Evolutionary conservation across 2,113 vertebrate species (phyloP).

Genomic region (Chaetodon trifascialis): DNA sequence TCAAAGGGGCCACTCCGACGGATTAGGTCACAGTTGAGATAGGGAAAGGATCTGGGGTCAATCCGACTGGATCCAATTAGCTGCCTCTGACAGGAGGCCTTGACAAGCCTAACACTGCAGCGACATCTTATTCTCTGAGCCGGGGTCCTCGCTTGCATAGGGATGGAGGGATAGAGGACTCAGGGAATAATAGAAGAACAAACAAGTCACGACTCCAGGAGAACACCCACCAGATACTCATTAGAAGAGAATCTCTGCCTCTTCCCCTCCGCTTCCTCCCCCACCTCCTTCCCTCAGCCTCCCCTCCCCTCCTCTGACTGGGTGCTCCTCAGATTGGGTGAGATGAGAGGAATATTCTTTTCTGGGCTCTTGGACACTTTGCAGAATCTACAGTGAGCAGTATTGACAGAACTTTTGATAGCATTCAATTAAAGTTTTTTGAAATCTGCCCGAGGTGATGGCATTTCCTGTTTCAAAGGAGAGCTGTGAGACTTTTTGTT

Average conservation of each 20-base stretch:
- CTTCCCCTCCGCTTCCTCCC: conserved; percentile 34
- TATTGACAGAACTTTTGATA: conserved; percentile 73
- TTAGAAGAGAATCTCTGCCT: conserved; percentile 74
- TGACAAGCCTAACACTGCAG: conserved; percentile 57
- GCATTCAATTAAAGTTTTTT: conserved; percentile 60
- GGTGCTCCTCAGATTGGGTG: conserved; percentile 47
- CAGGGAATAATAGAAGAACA: conserved; percentile 78
- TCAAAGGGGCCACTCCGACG: conserved; percentile 47
- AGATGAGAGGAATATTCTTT: conserved; percentile 56
- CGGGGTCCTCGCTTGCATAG: conserved; percentile 21
- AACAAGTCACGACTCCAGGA: conserved; percentile 83
- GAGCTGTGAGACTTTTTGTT: conserved; percentile 14
- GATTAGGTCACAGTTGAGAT: conserved; percentile 70
- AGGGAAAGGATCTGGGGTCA: conserved; percentile 68
- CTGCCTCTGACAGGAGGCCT: conserved; percentile 54
- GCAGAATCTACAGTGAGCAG: conserved; percentile 46
- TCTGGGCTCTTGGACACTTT: conserved; percentile 59
- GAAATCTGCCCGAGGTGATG: conserved; percentile 54
- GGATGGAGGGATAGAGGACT: conserved; percentile 48
- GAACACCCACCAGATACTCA: conserved; percentile 81
- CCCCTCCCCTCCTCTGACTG: conserved; percentile 27
- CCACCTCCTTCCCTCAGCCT: not conserved
- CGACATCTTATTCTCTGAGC: conserved; percentile 55
- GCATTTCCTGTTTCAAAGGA: conserved; percentile 43
- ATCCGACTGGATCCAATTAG: conserved; percentile 80